phyloP scores from a whole-genome alignment of 2,888 invertebrate species.

The Helleia helle region DNA sequence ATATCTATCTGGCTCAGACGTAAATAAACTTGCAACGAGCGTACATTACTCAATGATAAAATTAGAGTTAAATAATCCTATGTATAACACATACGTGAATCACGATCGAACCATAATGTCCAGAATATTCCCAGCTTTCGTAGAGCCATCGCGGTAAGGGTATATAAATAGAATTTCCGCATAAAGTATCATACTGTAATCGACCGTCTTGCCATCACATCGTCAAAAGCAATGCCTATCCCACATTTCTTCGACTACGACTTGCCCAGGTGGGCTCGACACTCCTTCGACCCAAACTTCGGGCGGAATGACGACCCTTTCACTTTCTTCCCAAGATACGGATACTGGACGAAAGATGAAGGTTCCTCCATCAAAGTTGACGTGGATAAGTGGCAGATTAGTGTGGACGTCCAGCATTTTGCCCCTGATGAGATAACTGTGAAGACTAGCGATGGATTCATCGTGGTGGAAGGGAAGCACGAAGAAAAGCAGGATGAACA shows the following conservation, averaged over 20 bases:
- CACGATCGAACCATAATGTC: constrained; percentile 22
- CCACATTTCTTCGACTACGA: constrained; percentile 48
- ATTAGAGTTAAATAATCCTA: constrained; percentile 7
- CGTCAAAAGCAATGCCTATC: constrained; percentile 42
- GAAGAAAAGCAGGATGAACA: constrained; percentile 85
- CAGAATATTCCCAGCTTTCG: constrained; percentile 29
- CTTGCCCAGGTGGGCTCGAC: constrained; percentile 43
- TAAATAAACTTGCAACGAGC: background rate
- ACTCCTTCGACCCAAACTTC: constrained; percentile 58
- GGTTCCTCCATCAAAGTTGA: constrained; percentile 66
- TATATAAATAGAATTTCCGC: constrained; percentile 27
- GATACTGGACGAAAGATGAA: constrained; percentile 49
- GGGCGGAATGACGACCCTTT: constrained; percentile 51
- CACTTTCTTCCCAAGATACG: constrained; percentile 42
- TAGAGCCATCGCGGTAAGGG: constrained; percentile 23
- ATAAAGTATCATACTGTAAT: constrained; percentile 24
- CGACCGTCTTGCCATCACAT: constrained; percentile 18
- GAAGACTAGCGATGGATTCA: constrained; percentile 78
- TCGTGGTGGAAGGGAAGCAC: constrained; percentile 85
- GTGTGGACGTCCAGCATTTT: constrained; percentile 84
- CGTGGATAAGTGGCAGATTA: constrained; percentile 76
- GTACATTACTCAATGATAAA: constrained; percentile 3
- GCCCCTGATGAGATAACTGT: constrained; percentile 84
- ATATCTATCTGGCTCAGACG: background rate
- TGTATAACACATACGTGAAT: constrained; percentile 1